Base-by-base conservation (phyloP, 1,140 invertebrate genomes). In the Samia ricini region DNA sequence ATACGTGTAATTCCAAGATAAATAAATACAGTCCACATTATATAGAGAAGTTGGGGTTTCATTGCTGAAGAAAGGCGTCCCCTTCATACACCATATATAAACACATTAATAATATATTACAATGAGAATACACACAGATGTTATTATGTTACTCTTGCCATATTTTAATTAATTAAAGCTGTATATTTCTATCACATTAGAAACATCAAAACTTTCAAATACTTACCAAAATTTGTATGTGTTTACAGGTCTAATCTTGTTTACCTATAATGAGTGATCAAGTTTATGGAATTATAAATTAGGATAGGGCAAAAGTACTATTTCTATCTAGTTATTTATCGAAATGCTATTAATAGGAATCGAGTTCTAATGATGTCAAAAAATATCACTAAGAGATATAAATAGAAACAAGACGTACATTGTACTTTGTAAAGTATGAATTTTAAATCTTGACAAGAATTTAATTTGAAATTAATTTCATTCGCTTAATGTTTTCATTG, bases 231-330 rank as follows among this genome's bases (percentile, higher is more conserved):
- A 23, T n/a, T 42, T 24, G 55, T 52, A 63, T 57, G 48, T 33
- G 57, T 64, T 58, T 18, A 75, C 69, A 66, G 73, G 72, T 72
- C 71, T 87, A 87, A 58, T 85, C 82, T 73, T 71, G 80, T 87
- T 87, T 87, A 85, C 84, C 84, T 87, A 69, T 60, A 85, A 85
- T 72, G 66, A 69, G 29, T 15, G 24, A 42, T 63, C 49, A 57
- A 42, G 12, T 19, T 24, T 24, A 55, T 10, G 15, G 52, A 55
- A 22, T 23, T 23, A 24, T 55, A 10, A 23, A 6, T 8, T 12
- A 24, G 24, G 10, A 55, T 55, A 23, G 2, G 48, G 52, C 10
- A 55, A 55, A n/a, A 1, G 19, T 2, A 49, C 48, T 26, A 61
- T 24, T 36, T 48, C 4, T 61, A 22, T 23, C 22, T 61, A 61